Evolutionary conservation across 2,113 vertebrate species (phyloP).

Genomic region (Silurus meridionalis): DNA sequence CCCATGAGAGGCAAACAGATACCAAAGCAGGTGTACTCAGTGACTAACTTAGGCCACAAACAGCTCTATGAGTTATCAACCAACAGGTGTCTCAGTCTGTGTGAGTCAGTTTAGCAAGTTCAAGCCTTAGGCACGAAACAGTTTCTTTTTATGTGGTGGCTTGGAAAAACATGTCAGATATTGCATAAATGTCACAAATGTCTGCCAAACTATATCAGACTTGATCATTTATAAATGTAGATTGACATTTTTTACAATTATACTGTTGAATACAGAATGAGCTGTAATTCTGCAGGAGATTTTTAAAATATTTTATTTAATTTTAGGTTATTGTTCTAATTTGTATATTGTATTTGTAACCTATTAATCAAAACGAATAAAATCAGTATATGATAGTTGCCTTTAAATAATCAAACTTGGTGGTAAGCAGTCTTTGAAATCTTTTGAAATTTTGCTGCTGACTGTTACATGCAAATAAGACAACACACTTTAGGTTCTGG

Average conservation of each 20-base stretch:
- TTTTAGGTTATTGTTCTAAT: neutral
- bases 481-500: neutral
- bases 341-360: no score
- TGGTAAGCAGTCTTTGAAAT: neutral
- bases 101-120: neutral
- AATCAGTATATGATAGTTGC: neutral
- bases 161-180: neutral
- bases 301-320: neutral
- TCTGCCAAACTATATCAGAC: neutral
- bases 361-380: neutral
- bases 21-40: neutral
- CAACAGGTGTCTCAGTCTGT: slow-evolving; percentile 23
- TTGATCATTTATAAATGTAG: neutral
- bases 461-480: neutral
- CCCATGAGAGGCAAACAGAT: slow-evolving; percentile 4
- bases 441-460: neutral
- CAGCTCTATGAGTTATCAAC: neutral
- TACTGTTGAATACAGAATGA: neutral
- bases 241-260: neutral
- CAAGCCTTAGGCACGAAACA: neutral
- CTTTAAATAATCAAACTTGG: no score
- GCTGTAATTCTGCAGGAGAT: neutral
- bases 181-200: neutral
- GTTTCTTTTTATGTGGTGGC: neutral
- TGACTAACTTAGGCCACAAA: neutral